Percentiles rank a stretch among this genome's conserved stretches.
Conservation (phyloP, 2,888 invertebrate species). For the Erynnis tages region DNA sequence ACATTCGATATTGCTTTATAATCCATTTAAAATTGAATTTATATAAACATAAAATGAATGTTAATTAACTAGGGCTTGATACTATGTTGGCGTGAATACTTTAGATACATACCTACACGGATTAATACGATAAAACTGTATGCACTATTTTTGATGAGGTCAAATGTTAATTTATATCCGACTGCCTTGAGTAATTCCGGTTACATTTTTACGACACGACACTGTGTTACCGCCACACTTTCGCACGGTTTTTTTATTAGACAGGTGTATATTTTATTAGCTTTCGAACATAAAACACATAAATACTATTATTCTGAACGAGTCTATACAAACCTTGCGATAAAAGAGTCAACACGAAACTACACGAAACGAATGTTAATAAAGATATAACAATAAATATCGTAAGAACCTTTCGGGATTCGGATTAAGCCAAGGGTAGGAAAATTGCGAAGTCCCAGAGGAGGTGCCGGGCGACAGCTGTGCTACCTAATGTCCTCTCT, state of each 20-base stretch:
- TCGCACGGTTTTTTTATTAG: slow-evolving; percentile 51
- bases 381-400: slow-evolving; percentile 81
- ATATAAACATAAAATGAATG: too few species aligned
- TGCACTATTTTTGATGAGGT: not conserved
- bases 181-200: slow-evolving; percentile 12
- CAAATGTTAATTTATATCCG: not conserved
- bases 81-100: not conserved
- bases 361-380: slow-evolving; percentile 69
- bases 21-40: not conserved
- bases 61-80: not conserved
- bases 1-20: slow-evolving; percentile 1
- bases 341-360: slow-evolving; percentile 63
- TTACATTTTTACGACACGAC: slow-evolving; percentile 15
- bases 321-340: slow-evolving; percentile 63
- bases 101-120: not conserved
- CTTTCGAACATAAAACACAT: slow-evolving; percentile 56
- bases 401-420: slow-evolving; percentile 71
- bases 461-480: slow-evolving; percentile 72
- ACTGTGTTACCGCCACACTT: slow-evolving; percentile 27
- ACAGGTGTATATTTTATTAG: slow-evolving; percentile 63
- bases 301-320: slow-evolving; percentile 55
- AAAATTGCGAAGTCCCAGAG: slow-evolving; percentile 76
- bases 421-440: slow-evolving; percentile 78
- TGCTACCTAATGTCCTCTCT: slow-evolving; percentile 71
- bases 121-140: too few species aligned